Evolutionary conservation across 2,888 invertebrate species (phyloP).

Genomic region (Caprella mutica): DNA sequence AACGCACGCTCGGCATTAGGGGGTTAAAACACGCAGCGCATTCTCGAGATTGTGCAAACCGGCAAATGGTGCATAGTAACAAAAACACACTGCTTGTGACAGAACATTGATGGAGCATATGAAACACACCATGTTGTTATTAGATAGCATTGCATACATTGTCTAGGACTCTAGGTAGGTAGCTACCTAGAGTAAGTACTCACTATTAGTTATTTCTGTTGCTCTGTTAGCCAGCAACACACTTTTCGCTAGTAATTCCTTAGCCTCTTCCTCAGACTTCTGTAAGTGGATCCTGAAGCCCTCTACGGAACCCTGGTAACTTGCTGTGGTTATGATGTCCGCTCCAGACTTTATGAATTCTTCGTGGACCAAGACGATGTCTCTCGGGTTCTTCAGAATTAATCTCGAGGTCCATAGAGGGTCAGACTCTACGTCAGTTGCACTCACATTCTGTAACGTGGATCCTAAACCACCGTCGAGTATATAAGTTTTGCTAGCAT

Average conservation of each 20-base stretch:
- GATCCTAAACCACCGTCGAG: conserved; percentile 23
- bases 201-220: too few relatives aligned
- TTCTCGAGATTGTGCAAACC: too few relatives aligned
- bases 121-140: too few relatives aligned
- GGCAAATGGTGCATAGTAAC: too few relatives aligned
- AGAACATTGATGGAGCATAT: too few relatives aligned
- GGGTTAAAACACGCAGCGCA: too few relatives aligned
- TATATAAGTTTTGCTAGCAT: too few relatives aligned
- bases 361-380: conserved; percentile 24
- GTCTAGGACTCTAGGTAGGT: too few relatives aligned
- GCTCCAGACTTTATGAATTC: conserved; percentile 63
- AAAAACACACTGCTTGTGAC: too few relatives aligned
- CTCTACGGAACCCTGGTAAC: conserved; percentile 67
- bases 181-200: too few relatives aligned
- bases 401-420: conserved; percentile 81
- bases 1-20: too few relatives aligned
- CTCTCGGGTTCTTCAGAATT: conserved; percentile 65
- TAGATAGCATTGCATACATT: too few relatives aligned
- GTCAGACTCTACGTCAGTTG: conserved; percentile 57
- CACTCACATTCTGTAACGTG: conserved; percentile 15
- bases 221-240: conserved; percentile 57
- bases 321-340: conserved; percentile 73
- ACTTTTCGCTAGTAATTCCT: conserved; percentile 59
- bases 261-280: conserved; percentile 54
- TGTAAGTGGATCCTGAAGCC: conserved; percentile 18